Evolutionary conservation across 2,797 vertebrate genomes (phyloP), one percentile per base, ranked within the genome.

Genomic region (Mastacembelus armatus): DNA sequence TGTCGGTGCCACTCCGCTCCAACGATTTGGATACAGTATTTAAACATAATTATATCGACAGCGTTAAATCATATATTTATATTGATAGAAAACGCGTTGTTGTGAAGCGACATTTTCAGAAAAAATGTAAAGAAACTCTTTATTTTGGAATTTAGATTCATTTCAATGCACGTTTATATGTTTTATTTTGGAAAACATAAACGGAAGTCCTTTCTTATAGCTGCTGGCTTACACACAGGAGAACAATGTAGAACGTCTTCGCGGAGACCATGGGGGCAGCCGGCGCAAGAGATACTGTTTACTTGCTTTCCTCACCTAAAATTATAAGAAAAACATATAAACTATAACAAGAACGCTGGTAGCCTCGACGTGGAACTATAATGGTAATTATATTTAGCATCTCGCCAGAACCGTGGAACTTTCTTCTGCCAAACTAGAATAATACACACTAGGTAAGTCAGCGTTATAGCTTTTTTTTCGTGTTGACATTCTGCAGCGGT

Each of bases 111-210:
- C 5, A 14, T 9, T 2, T 27, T 7, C n/a, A n/a, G n/a, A 60
- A 22, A 6, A 16, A 36, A 16, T 35, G 15, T 4, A 16, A 22
- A 4, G 5, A 1, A 5, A 4, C 16, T 22, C 19, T 19, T 14
- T 30, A 26, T 15, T 56, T 29, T 9, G 6, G 14, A 4, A 40
- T 18, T 40, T 1, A 7, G n/a, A n/a, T 19, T 49, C 21, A 55
- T n/a, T 10, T 8, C 16, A 50, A 51, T 24, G n/a, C 21, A 24
- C 12, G 4, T 7, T 6, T 3, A 10, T 5, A 0, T 29, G 2
- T 47, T 69, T 71, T 83, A 74, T 74, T 78, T 64, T 81, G 80
- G 62, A 75, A 72, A 11, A 0, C 0, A 0, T 0, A 18, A 54
- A 9, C 56, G 58, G 78, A 84, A 71, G 51, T 62, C 0, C 0